These are phyloP conservation scores for Podarcis muralis DNA, from an alignment of 2,113 vertebrate genomes.

Conservation along the genomic window DNA sequence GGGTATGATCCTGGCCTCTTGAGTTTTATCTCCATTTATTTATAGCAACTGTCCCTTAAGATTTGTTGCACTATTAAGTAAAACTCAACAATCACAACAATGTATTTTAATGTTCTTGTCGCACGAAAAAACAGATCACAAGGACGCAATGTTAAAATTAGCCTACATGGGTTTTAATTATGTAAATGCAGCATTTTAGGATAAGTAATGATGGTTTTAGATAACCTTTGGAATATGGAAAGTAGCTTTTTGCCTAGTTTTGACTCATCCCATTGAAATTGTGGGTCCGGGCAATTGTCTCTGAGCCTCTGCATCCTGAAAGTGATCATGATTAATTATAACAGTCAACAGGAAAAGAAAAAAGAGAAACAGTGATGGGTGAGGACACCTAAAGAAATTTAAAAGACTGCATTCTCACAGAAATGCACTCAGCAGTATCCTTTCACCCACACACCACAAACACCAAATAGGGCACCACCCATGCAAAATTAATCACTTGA, in stretches of 20 bases:
- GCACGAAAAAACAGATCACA: neutral
- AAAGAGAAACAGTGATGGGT: neutral
- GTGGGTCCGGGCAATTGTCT: neutral
- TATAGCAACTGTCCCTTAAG: neutral
- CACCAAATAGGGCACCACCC: neutral
- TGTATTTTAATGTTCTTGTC: neutral
- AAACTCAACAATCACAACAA: neutral
- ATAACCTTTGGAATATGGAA: neutral
- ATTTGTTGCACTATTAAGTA: neutral
- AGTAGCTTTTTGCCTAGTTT: neutral
- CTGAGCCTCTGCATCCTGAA: neutral
- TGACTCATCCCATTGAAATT: neutral
- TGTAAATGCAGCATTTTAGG: neutral
- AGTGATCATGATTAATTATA: neutral
- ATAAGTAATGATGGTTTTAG: neutral
- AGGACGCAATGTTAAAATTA: neutral
- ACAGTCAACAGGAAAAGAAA: neutral
- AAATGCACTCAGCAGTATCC: neutral
- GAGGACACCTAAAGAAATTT: neutral
- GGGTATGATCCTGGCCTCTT: neutral
- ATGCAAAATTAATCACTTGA: no score
- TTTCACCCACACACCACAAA: neutral
- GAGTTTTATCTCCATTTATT: neutral
- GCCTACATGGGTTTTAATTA: neutral
- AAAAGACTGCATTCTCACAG: neutral